A percentile compares a stretch with the other conserved stretches of the same genome.
These are phyloP conservation scores for Hirtodrosophila cameraria DNA, from an alignment of 2,888 invertebrate species.

Conservation along the genomic window DNA sequence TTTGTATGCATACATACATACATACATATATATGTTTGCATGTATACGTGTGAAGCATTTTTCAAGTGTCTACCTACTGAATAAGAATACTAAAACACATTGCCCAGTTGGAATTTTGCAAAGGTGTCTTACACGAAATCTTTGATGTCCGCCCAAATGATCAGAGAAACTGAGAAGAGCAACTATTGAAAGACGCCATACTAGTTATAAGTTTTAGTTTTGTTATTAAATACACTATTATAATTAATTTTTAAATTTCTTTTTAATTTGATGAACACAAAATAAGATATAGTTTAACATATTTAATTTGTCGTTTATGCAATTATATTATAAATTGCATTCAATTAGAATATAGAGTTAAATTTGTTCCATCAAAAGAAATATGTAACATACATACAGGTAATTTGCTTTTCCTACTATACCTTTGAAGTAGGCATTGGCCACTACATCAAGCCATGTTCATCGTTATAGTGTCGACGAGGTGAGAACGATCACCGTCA, in stretches of 20 bases:
- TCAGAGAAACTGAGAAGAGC: too few relatives aligned
- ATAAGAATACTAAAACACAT: slow-evolving; percentile 18
- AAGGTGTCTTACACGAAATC: neutral
- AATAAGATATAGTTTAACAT: too few relatives aligned
- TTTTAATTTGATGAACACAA: too few relatives aligned
- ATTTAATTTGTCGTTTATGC: neutral
- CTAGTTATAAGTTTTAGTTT: neutral
- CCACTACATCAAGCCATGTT: slow-evolving; percentile 45
- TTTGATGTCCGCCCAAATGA: neutral
- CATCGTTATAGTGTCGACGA: slow-evolving; percentile 75
- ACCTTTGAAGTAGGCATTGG: slow-evolving; percentile 42
- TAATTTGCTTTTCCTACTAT: slow-evolving; percentile 41
- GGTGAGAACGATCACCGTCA: slow-evolving; percentile 80
- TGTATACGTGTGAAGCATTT: slow-evolving; percentile 17
- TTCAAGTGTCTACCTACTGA: slow-evolving; percentile 57
- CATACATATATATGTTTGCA: neutral
- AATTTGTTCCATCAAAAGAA: too few relatives aligned
- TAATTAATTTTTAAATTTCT: too few relatives aligned
- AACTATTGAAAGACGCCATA: too few relatives aligned
- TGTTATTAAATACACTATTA: too few relatives aligned
- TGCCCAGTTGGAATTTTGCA: slow-evolving; percentile 60
- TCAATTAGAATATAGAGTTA: neutral
- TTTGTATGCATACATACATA: neutral
- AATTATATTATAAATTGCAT: slow-evolving; percentile 10
- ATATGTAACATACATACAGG: too few relatives aligned